Base-by-base conservation (phyloP, 2,797 vertebrate species). In the Schizopygopsis malacanthus region DNA sequence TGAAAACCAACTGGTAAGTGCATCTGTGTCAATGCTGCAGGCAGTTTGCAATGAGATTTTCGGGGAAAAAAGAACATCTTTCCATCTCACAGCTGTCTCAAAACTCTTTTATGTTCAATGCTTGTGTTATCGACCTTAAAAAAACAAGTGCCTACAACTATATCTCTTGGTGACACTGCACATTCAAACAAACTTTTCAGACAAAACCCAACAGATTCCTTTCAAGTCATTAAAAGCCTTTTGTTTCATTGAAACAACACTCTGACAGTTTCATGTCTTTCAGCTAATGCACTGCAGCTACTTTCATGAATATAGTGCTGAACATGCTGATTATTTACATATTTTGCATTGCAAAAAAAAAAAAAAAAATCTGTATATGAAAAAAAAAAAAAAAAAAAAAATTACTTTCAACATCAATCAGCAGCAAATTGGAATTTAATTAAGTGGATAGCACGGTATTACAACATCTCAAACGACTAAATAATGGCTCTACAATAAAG, bases 21-120 rank as follows among this genome's bases (percentile, higher is more conserved):
- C 77, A 79, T 73, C 52, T 39, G 67, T 80, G 67, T 63, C 56
- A 63, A 65, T 61, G 84, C 84, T 63, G 77, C 54, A 61, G 76
- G 76, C 41, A 37, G 18, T 73, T 72, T 73, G 54, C 69, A 73
- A 80, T 72, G 43, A 85, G 84, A 80, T 80, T 85, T 50, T 65
- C 3, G 1, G 52, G 2, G 8, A 15, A 33, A 67, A 75, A 65
- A 52, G 8, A 37, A 37, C 15, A 84, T 78, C 61, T 84, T 43
- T 9, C 67, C 39, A 70, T 84, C 61, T 28, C 72, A 52, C 82
- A 84, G 75, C 67, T 85, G 76, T 79, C 83, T 43, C 79, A 59
- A 50, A 79, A 61, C 65, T n/a, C 25, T 71, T 79, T 71, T 71
- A 79, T 79, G 50, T 79, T 45, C 61, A 71, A 69, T 56, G 37